Evolutionary conservation across 2,888 invertebrate genomes (phyloP), one percentile per base, ranked within the genome.

Genomic region (Deilephila porcellus): DNA sequence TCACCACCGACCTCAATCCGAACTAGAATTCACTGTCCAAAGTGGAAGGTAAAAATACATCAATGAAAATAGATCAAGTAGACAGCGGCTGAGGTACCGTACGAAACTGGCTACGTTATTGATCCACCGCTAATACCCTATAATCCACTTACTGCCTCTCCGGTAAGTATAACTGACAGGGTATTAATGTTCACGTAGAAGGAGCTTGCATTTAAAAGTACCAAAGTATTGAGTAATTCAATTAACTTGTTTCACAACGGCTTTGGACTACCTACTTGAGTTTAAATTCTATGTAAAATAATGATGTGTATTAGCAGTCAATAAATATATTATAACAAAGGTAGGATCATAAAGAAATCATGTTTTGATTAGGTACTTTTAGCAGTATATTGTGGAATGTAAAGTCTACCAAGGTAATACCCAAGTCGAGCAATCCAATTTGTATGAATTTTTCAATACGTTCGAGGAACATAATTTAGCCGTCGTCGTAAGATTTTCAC

Each of bases 121-220:
- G 91, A 92, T 90, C 90, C 87, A 86, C 82, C 88, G 86, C 84
- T 91, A 91, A 92, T 90, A 83, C 91, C 82, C 82, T 84, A 82
- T 91, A 91, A 92, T 92, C 92, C 91, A 91, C 90, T 92, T 91
- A 91, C 85, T 78, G 81, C 85, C 87, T 87, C 87, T 90, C 87
- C 86, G 85, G 86, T 91, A 90, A 92, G 92, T 88, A 89, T 91
- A 91, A 92, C 87, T 91, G 92, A 90, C 90, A 86, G 84, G 80
- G 87, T 90, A 90, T 91, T 91, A 91, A 87, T 67, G 67, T 67
- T 67, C 45, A 67, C 25, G 67, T 67, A 52, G 85, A 83, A 67
- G 67, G 52, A 67, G 67, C 67, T 67, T 25, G 78, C 77, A 80
- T 79, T 79, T 67, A 67, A 67, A 67, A 67, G 25, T 67, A 67